A percentile compares a stretch with the other conserved stretches of the same genome.
Conservation (phyloP, 2,888 invertebrate genomes). For the Synanthedon andrenaeformis region DNA sequence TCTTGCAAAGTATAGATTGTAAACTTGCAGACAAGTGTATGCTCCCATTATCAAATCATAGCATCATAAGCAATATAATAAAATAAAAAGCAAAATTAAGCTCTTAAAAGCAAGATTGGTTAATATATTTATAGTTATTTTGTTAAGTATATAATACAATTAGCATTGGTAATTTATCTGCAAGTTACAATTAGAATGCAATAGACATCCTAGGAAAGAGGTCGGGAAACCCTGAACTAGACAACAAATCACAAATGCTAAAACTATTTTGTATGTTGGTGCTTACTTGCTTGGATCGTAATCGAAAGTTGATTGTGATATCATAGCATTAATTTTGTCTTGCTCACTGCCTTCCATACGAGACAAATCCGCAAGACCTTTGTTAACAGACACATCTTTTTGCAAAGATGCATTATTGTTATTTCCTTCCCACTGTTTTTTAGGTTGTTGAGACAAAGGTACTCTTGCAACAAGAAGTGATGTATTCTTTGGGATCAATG, state of each 20-base stretch:
- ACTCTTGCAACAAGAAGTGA: slow-evolving; percentile 95
- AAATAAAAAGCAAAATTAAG: no score
- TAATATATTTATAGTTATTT: no score
- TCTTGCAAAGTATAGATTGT: not conserved
- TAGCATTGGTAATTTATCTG: no score
- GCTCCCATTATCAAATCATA: not conserved
- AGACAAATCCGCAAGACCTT: slow-evolving; percentile 84
- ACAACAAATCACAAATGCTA: no score
- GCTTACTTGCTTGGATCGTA: slow-evolving; percentile 97
- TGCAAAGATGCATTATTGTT: slow-evolving; percentile 52
- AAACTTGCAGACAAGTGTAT: not conserved
- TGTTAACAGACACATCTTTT: slow-evolving; percentile 66
- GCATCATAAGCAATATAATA: no score
- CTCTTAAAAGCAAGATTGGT: no score
- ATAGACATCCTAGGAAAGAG: no score
- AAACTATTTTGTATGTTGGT: no score
- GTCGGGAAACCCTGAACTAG: no score
- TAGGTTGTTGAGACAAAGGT: slow-evolving; percentile 83
- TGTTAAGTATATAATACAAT: no score
- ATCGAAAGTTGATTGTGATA: slow-evolving; percentile 95
- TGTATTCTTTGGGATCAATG: slow-evolving; percentile 96
- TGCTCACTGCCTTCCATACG: slow-evolving; percentile 95
- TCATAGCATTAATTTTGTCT: slow-evolving; percentile 98
- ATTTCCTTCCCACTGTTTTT: slow-evolving; percentile 80
- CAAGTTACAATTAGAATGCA: no score